Conservation (phyloP, 2,797 vertebrate genomes). For the Premnoplex brunnescens region DNA sequence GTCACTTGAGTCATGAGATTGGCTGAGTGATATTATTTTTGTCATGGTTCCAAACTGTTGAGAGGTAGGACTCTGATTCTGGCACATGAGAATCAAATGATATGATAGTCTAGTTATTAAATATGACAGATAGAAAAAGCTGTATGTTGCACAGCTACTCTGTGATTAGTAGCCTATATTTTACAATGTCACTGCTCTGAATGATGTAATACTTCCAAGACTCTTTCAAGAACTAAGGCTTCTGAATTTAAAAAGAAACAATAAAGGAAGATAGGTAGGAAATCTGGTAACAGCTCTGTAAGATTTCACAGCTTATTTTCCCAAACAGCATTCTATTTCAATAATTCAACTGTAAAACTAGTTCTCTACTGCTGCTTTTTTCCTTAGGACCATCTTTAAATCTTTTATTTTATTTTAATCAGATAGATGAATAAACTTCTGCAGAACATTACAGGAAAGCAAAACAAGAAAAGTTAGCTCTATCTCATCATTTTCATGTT, state of each 20-base stretch:
- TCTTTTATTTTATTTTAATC: slow-evolving; percentile 19
- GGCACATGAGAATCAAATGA: slow-evolving; percentile 76
- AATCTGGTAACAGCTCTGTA: slow-evolving; percentile 23
- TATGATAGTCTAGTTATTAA: slow-evolving; percentile 76
- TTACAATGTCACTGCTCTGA: slow-evolving; percentile 58
- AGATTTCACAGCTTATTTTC: slow-evolving; percentile 45
- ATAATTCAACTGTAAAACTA: background rate
- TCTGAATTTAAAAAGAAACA: slow-evolving; percentile 53
- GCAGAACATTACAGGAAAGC: background rate
- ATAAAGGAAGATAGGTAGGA: slow-evolving; percentile 35
- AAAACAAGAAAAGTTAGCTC: slow-evolving; percentile 28
- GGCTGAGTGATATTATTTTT: slow-evolving; percentile 76
- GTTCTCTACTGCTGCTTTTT: rapidly evolving
- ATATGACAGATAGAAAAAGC: slow-evolving; percentile 74
- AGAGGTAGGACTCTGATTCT: slow-evolving; percentile 68
- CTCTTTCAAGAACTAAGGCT: slow-evolving; percentile 53
- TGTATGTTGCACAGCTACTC: slow-evolving; percentile 60
- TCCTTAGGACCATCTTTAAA: background rate
- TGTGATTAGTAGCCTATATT: slow-evolving; percentile 70
- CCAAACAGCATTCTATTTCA: slow-evolving; percentile 18
- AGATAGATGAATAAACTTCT: slow-evolving; percentile 5
- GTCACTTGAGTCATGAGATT: slow-evolving; percentile 69
- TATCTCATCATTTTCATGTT: slow-evolving; percentile 14
- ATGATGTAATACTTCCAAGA: slow-evolving; percentile 51
- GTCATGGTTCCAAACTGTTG: slow-evolving; percentile 75